A percentile compares a stretch with the other conserved stretches of the same genome.
Evolutionary conservation across 1,140 invertebrate genomes (phyloP).

Genomic region (Lepidotrigona ventralis): DNA sequence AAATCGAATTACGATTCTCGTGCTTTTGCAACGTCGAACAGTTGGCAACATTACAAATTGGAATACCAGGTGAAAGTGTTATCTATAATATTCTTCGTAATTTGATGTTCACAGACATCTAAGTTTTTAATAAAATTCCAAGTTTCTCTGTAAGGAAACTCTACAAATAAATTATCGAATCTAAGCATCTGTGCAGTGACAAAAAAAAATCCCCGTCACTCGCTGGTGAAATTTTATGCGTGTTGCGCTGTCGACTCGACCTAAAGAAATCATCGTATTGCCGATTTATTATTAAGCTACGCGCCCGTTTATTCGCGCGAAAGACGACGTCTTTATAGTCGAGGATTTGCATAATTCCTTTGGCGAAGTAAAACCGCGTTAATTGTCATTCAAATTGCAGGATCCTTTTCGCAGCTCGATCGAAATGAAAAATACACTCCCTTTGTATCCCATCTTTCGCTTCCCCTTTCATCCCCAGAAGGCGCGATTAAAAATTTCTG

Average conservation of each 20-base stretch:
- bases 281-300: not conserved
- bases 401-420: not conserved
- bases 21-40: too few species aligned
- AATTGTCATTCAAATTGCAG: slow-evolving; percentile 30
- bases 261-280: not conserved
- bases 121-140: not conserved
- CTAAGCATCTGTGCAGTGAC: not conserved
- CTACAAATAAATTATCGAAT: not conserved
- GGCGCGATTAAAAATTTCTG: slow-evolving; percentile 5
- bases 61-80: not conserved
- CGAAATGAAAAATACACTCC: slow-evolving; percentile 14
- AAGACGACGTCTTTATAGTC: not conserved
- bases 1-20: not conserved
- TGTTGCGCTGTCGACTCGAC: not conserved
- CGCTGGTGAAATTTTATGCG: not conserved
- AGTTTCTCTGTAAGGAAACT: not conserved
- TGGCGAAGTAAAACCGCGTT: not conserved
- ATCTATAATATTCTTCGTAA: not conserved
- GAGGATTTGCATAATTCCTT: slow-evolving; percentile 14
- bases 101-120: not conserved
- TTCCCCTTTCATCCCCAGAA: not conserved
- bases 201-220: not conserved
- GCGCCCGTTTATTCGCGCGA: not conserved
- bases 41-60: not conserved
- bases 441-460: not conserved